These are phyloP conservation scores for Dallia pectoralis DNA, from an alignment of 2,797 vertebrate genomes.

Conservation along the genomic window DNA sequence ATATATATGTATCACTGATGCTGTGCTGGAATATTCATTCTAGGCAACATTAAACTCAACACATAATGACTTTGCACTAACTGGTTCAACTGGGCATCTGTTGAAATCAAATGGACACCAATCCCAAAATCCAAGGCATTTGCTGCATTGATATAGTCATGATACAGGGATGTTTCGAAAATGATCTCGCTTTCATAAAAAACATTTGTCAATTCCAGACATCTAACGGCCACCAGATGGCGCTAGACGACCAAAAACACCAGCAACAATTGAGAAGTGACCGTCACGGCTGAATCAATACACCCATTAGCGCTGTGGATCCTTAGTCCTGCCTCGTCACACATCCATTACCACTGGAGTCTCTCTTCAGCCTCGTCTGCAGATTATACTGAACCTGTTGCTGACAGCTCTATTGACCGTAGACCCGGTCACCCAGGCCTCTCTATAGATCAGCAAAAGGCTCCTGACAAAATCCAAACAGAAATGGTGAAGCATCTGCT, in stretches of 20 bases:
- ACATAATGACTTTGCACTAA: too few species aligned
- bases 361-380: not conserved
- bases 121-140: too few species aligned
- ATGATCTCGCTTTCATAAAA: not conserved
- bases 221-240: not conserved
- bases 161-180: not conserved
- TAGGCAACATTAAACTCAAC: too few species aligned
- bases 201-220: not conserved
- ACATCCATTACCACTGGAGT: not conserved
- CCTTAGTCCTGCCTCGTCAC: slow-evolving; percentile 1
- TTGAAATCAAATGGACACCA: too few species aligned
- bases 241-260: not conserved
- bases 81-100: too few species aligned
- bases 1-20: too few species aligned
- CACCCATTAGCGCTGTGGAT: not conserved
- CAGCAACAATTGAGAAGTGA: not conserved
- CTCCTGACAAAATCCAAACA: not conserved
- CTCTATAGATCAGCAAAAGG: not conserved
- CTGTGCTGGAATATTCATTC: too few species aligned
- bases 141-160: not conserved
- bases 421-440: not conserved
- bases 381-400: not conserved
- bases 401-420: not conserved
- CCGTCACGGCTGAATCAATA: not conserved
- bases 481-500: not conserved